Conservation (phyloP, 2,797 vertebrate genomes). For the Phalanger gymnotis region DNA sequence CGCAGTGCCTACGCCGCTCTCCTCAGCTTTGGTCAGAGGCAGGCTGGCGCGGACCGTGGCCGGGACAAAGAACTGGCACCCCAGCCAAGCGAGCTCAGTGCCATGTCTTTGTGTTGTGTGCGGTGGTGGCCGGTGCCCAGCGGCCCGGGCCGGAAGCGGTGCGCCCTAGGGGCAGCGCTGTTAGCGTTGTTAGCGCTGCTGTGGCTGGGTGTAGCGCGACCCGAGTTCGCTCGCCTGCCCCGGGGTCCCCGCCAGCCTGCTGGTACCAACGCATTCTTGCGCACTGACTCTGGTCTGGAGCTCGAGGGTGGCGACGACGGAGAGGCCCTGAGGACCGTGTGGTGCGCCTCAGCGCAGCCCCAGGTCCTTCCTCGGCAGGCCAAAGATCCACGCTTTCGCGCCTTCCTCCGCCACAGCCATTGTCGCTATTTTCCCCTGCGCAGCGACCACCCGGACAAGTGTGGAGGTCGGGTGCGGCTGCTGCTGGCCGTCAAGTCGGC, state of each 20-base stretch:
- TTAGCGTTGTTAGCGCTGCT: not conserved
- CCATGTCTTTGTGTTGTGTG: not conserved
- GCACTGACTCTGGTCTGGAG: not conserved
- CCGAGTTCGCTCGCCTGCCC: not conserved
- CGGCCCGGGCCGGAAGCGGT: not conserved
- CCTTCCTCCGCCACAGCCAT: slow-evolving; percentile 89
- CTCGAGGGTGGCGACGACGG: not conserved
- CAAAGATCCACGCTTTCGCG: slow-evolving; percentile 87
- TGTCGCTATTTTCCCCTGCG: slow-evolving; percentile 90
- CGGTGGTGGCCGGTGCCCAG: not conserved
- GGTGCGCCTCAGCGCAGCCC: not conserved
- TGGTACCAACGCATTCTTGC: not conserved
- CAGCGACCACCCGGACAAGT: slow-evolving; percentile 90
- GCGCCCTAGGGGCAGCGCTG: not conserved
- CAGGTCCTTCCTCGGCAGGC: slow-evolving; percentile 36
- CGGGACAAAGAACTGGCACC: not conserved
- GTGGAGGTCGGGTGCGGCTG: slow-evolving; percentile 81
- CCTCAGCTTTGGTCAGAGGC: not conserved
- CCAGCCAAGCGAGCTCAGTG: not conserved
- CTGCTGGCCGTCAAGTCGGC: slow-evolving; percentile 90
- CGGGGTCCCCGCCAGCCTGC: not conserved
- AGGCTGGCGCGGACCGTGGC: not conserved
- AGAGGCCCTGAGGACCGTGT: not conserved
- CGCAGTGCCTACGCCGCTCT: too few species aligned
- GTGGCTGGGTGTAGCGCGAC: not conserved